These are phyloP conservation scores for Pogoniulus pusillus DNA, from an alignment of 2,797 vertebrate genomes.

Conservation along the genomic window DNA sequence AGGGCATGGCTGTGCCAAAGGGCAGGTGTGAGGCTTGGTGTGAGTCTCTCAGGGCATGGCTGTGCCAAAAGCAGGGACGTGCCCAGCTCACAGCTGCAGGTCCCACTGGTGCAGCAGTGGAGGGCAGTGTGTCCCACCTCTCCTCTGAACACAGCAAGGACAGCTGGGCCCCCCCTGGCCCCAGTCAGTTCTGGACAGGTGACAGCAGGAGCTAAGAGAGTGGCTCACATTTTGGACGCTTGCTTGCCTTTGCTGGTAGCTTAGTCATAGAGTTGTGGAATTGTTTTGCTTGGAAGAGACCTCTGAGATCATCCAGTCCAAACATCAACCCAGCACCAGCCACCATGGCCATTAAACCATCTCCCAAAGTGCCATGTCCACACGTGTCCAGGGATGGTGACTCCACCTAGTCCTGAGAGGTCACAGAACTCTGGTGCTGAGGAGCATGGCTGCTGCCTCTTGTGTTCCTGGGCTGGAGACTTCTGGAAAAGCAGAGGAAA, in stretches of 20 bases:
- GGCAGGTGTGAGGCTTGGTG: background rate
- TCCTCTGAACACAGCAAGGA: background rate
- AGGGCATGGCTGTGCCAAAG: fast-evolving
- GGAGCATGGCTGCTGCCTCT: background rate
- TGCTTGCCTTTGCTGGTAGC: background rate
- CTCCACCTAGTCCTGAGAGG: background rate
- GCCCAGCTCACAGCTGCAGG: background rate
- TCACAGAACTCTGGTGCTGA: background rate
- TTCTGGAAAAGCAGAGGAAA: background rate
- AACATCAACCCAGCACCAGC: too few species aligned
- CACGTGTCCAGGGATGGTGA: too few species aligned
- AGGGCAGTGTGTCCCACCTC: background rate
- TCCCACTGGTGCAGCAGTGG: fast-evolving
- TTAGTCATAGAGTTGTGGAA: background rate
- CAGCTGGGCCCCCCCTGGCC: too few species aligned
- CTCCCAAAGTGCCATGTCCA: too few species aligned
- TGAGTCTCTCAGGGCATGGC: fast-evolving
- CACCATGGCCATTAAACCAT: too few species aligned
- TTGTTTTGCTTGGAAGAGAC: too few species aligned
- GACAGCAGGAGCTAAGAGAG: background rate
- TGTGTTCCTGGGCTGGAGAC: background rate
- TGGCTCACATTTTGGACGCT: background rate
- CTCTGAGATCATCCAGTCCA: too few species aligned
- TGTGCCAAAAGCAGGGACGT: fast-evolving
- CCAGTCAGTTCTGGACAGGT: background rate